These are phyloP conservation scores for Phalacrocorax aristotelis DNA, from an alignment of 2,113 vertebrate genomes.

Conservation along the genomic window DNA sequence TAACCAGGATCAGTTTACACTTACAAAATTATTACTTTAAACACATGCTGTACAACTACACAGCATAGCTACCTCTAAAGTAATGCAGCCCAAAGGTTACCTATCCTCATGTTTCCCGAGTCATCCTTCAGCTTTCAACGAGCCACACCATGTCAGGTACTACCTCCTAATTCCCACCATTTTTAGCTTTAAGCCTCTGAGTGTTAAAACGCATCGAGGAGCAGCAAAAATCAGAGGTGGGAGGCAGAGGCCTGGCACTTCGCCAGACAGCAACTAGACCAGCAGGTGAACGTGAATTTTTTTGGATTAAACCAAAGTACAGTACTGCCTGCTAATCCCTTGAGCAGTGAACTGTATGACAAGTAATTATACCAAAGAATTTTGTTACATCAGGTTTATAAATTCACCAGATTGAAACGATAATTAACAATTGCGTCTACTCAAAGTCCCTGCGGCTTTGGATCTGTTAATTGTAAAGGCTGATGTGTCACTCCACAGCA, in stretches of 20 bases:
- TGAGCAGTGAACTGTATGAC: background rate
- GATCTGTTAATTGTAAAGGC: background rate
- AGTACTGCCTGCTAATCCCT: conserved; percentile 3
- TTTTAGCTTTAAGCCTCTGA: background rate
- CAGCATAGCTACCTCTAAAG: background rate
- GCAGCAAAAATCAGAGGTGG: background rate
- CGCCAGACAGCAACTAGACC: background rate
- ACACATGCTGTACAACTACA: background rate
- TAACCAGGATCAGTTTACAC: conserved; percentile 67
- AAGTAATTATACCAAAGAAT: conserved; percentile 30
- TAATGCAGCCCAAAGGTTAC: background rate
- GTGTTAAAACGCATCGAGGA: background rate
- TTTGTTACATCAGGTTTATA: background rate
- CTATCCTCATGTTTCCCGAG: background rate
- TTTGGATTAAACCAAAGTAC: background rate
- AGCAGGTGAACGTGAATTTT: conserved; percentile 3
- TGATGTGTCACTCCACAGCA: background rate
- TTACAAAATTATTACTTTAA: conserved; percentile 50
- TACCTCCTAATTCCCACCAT: background rate
- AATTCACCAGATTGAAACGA: background rate
- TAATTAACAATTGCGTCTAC: background rate
- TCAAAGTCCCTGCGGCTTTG: background rate
- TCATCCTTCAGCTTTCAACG: background rate
- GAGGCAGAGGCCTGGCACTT: background rate
- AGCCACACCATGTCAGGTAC: background rate